These are phyloP conservation scores for Eutolmus rufibarbis DNA, from an alignment of 2,888 invertebrate genomes.

Conservation along the genomic window DNA sequence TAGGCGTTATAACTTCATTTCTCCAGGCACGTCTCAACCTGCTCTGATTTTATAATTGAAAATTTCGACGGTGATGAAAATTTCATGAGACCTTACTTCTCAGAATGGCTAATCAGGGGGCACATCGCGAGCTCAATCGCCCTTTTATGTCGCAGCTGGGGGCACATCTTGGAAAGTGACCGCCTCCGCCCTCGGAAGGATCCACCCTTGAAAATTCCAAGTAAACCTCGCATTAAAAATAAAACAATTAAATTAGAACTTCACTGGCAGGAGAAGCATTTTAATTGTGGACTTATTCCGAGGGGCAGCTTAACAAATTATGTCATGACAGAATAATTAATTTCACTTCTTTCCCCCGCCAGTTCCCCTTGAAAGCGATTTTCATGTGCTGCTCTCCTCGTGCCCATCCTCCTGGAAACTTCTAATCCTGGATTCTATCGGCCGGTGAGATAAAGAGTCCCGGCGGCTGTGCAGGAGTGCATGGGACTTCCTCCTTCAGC, in stretches of 20 bases:
- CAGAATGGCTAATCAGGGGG: background rate
- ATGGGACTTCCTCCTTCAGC: background rate
- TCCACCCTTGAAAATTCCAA: background rate
- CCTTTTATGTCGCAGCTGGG: background rate
- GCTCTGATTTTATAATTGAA: background rate
- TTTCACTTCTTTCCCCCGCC: background rate
- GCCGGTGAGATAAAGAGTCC: background rate
- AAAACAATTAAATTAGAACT: background rate
- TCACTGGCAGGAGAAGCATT: background rate
- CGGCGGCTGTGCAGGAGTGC: background rate
- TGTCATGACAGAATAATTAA: conserved; percentile 36
- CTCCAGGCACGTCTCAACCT: background rate
- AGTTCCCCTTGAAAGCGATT: background rate
- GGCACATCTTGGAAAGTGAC: background rate
- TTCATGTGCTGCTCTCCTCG: background rate
- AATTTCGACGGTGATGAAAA: background rate
- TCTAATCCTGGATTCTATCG: background rate
- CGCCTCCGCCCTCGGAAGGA: background rate
- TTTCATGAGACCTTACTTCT: background rate
- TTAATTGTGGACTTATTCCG: conserved; percentile 7
- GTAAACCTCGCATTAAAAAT: background rate
- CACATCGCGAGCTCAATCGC: background rate
- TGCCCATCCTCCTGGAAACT: background rate
- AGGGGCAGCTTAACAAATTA: conserved; percentile 14
- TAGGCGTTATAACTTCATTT: background rate